These are phyloP conservation scores for Passerina amoena DNA, from an alignment of 2,113 vertebrate genomes.

Conservation along the genomic window DNA sequence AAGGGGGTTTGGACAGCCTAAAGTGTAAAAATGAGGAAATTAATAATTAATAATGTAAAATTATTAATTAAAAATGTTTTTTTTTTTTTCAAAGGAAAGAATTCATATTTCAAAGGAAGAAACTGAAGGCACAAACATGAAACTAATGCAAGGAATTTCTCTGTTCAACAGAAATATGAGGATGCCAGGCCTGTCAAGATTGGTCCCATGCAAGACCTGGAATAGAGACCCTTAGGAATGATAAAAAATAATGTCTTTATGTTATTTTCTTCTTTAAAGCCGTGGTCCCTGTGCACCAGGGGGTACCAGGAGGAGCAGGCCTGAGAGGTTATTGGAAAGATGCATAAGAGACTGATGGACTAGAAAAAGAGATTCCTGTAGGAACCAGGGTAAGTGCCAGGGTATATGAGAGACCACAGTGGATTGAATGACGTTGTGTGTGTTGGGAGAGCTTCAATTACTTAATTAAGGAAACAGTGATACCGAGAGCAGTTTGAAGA, in stretches of 20 bases:
- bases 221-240: not conserved
- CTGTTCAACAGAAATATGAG: not conserved
- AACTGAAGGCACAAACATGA: not conserved
- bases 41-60: not conserved
- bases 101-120: not conserved
- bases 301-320: not conserved
- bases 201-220: not conserved
- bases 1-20: not conserved
- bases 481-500: conserved; percentile 12
- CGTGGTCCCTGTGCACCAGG: accelerated
- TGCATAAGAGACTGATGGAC: not conserved
- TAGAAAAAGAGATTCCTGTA: conserved; percentile 13
- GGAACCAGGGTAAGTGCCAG: conserved; percentile 13
- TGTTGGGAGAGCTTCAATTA: conserved; percentile 65
- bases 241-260: not conserved
- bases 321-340: conserved; percentile 8
- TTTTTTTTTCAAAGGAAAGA: not conserved
- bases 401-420: not conserved
- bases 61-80: not conserved
- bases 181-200: not conserved
- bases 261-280: not conserved
- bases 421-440: conserved; percentile 48
- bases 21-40: not conserved
- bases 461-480: conserved; percentile 68
- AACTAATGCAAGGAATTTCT: not conserved